Evolutionary conservation across 2,113 vertebrate genomes (phyloP).

Genomic region (Pelodiscus sinensis): DNA sequence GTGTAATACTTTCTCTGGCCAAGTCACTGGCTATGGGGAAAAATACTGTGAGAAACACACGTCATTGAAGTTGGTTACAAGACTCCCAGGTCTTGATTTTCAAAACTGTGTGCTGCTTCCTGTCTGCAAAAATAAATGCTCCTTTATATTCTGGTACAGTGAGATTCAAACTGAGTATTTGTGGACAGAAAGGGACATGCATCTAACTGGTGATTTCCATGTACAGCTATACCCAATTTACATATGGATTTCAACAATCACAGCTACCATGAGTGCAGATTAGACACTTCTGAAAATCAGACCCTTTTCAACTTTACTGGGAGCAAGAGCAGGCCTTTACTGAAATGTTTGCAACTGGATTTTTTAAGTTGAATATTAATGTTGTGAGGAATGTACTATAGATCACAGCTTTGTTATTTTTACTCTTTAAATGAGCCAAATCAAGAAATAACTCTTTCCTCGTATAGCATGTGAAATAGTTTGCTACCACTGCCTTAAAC

Average conservation of each 20-base stretch:
- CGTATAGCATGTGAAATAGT: not conserved
- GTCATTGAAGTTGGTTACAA: not conserved
- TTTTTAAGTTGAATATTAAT: not conserved
- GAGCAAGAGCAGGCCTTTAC: not conserved
- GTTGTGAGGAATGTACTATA: not conserved
- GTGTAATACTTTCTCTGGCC: not conserved
- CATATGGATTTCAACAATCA: not conserved
- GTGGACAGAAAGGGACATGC: not conserved
- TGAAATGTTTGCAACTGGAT: not conserved
- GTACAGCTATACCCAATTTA: not conserved
- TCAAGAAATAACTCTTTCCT: not conserved
- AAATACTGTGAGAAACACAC: not conserved
- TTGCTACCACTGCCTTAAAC: not conserved
- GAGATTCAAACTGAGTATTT: not conserved
- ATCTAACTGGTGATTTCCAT: not conserved
- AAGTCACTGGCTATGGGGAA: not conserved
- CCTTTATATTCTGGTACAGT: not conserved
- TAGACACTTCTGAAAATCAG: not conserved
- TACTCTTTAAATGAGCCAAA: not conserved
- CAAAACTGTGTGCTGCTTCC: not conserved
- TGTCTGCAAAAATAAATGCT: not conserved
- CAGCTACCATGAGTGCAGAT: not conserved
- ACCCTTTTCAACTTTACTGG: not conserved
- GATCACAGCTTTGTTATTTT: not conserved
- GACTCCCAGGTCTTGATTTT: not conserved